Base-by-base conservation (phyloP, 2,888 invertebrate species). In the Melanophora roralis region DNA sequence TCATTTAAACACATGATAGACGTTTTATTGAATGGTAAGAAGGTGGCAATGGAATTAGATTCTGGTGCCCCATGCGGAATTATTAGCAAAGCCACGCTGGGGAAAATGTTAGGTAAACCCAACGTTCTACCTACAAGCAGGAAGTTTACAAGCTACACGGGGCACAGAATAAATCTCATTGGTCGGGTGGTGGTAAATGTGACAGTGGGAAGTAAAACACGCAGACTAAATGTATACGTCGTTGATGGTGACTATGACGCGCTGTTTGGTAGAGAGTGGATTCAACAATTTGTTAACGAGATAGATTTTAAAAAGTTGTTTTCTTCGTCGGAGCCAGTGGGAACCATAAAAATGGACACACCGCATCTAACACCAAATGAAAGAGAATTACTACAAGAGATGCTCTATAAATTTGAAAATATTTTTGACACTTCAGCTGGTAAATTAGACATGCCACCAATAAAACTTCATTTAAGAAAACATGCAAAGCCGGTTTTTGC, bases 31-130 rank as follows among this genome's bases (percentile, higher is more conserved):
- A 72, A 78, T 36, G 71, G 71, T 2, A 59, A 19, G 12, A 57
- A n/a, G 32, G 8, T 65, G 21, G 11, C 8, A n/a, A 71, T 60
- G 71, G 51, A 60, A 32, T 32, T 60, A 21, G 74, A 69, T 43
- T 62, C 73, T 1, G 73, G 69, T 12, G 74, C 74, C 5, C 69
- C 74, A 43, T 74, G 69, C 12, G 74, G 69, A 7, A 65, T 79
- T 27, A 74, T 79, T 2, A 79, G 53, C 38, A 27, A 51, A 34
- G 16, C 64, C 8, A 32, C 32, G n/a, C 43, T 76, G 9, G 16
- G 23, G 38, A 11, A 38, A 7, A 11, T 67, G 2, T n/a, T 53
- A 5, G 43, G 71, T 40, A 47, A 62, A 27, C 23, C 14, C 2
- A 5, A 49, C 8, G 19, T 60, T 14, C 49, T 51, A 9, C 19